These are phyloP conservation scores for Danio rerio DNA, from an alignment of 2,113 vertebrate species.

Conservation along the genomic window GRCz12tu NC_133185.1:40649501-40650000, in stretches of 20 bases:
- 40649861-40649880: not conserved
- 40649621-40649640: constrained; percentile 9
- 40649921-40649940: too few species aligned
- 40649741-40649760: not conserved
- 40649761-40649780: not conserved
- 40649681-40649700: not conserved
- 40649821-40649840: not conserved
- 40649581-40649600: constrained; percentile 38
- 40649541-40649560: constrained; percentile 46
- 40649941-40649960: too few species aligned
- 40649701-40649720: not conserved
- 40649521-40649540: constrained; percentile 45
- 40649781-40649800: not conserved
- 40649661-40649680: not conserved
- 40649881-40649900: too few species aligned
- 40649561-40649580: constrained; percentile 39
- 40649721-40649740: not conserved
- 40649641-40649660: constrained; percentile 5
- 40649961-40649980: too few species aligned
- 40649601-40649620: constrained; percentile 2
- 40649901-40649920: too few species aligned
- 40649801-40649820: not conserved
- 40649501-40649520: constrained; percentile 26
- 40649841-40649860: not conserved
- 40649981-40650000: too few species aligned